Evolutionary conservation across 2,888 invertebrate species (phyloP).

Genomic region (Helicoverpa assulta): DNA sequence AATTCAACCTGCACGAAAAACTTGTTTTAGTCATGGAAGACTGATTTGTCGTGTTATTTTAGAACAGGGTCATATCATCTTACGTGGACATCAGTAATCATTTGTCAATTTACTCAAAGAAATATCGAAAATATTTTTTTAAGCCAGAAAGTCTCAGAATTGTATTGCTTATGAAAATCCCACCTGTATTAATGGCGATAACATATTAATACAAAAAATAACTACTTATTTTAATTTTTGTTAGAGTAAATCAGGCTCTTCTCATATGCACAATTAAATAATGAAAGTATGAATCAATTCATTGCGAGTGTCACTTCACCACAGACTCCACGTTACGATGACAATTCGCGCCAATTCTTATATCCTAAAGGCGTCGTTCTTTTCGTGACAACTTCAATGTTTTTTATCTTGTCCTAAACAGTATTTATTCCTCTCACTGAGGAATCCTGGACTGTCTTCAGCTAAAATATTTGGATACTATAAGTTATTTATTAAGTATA

Average conservation of each 20-base stretch:
- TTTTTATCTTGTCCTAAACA: neutral
- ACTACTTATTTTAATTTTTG: neutral
- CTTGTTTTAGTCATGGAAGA: constrained; percentile 66
- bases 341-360: constrained; percentile 21
- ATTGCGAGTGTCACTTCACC: neutral
- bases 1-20: constrained; percentile 34
- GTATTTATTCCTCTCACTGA: too few species aligned
- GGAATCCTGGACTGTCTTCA: too few species aligned
- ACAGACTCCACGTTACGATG: constrained; percentile 19
- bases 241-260: neutral
- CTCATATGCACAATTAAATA: neutral
- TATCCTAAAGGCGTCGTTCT: constrained; percentile 8
- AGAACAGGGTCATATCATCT: constrained; percentile 62
- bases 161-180: neutral
- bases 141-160: neutral
- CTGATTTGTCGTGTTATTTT: constrained; percentile 65
- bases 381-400: constrained; percentile 5
- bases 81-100: constrained; percentile 60
- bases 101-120: constrained; percentile 54
- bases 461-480: too few species aligned
- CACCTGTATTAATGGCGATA: neutral
- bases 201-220: neutral
- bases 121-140: neutral
- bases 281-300: constrained; percentile 7
- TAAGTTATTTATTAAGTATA: too few species aligned